These are phyloP conservation scores for Xanthorhoe spadicearia DNA, from an alignment of 2,888 invertebrate genomes.

Conservation along the genomic window DNA sequence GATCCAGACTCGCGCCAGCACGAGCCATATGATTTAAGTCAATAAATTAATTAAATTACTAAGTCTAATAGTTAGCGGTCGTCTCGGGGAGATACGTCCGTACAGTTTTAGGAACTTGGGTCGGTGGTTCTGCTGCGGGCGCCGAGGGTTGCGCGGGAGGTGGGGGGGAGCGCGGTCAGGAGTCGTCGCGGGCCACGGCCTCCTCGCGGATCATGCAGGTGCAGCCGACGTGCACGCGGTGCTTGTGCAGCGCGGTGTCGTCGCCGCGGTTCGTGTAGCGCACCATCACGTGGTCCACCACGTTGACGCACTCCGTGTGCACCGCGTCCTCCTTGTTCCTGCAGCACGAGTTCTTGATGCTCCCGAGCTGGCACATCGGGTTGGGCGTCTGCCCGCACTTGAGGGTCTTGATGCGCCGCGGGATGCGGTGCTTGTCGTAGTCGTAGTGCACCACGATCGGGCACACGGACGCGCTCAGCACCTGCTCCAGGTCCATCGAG, in stretches of 20 bases:
- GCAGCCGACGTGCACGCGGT: constrained; percentile 74
- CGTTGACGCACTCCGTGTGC: constrained; percentile 72
- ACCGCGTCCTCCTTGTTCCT: constrained; percentile 61
- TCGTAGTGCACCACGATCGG: constrained; percentile 66
- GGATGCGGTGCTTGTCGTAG: constrained; percentile 64
- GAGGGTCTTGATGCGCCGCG: constrained; percentile 72
- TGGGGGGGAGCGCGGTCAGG: constrained; percentile 50
- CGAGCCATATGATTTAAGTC: constrained; percentile 16
- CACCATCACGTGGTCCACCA: constrained; percentile 73
- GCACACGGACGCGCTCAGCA: constrained; percentile 70
- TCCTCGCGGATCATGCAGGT: constrained; percentile 67
- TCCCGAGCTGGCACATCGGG: constrained; percentile 62
- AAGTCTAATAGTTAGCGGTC: constrained; percentile 24
- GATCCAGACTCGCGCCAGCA: constrained; percentile 30
- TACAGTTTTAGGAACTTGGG: constrained; percentile 36
- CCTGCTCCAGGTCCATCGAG: constrained; percentile 59
- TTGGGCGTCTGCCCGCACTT: constrained; percentile 65
- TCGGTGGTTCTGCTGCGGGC: constrained; percentile 19
- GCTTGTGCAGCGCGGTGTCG: constrained; percentile 40
- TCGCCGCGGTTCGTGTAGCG: constrained; percentile 51
- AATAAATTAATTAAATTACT: constrained; percentile 36
- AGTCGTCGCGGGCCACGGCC: constrained; percentile 46
- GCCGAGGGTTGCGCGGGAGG: constrained; percentile 33
- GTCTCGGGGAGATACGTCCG: constrained; percentile 5
- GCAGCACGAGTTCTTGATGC: constrained; percentile 69